Evolutionary conservation across 1,140 invertebrate species (phyloP), one percentile per base, ranked within the genome.

Genomic region (Acromyrmex echinatior): DNA sequence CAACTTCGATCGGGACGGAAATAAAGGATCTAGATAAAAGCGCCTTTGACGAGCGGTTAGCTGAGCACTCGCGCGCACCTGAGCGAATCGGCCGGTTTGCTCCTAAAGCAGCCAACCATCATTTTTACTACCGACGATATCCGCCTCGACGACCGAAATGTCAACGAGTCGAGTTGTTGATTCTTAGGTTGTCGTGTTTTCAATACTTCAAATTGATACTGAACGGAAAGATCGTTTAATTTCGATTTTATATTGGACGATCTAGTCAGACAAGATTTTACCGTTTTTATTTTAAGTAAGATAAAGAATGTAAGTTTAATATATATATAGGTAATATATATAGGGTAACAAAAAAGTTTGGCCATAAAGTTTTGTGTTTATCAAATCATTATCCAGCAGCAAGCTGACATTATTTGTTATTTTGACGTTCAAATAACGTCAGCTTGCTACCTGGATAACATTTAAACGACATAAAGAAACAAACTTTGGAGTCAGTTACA

Each of bases 1-100:
- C 80, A 88, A 71, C 80, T 68, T 74, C 86, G 88, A 90, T 91
- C 90, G 65, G 76, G 71, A 45, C 74, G 86, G 81, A 90, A 91
- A 90, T 86, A 86, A 90, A 88, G 88, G 70, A 88, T 88, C 81
- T 28, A 73, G 88, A 90, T 90, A 90, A 90, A 90, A 87, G 74
- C 78, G 51, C 79, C 86, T 63, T 49, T 78, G 79, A 90, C 62
- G 79, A 66, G 79, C 68, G 70, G 78, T 87, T 80, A 79, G 73
- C 60, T 39, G 74, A 80, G 58, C 73, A 77, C 66, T 21, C 10
- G 66, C 25, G 25, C 25, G 25, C 12, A 65, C 53, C 56, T 45
- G n/a, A 58, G 73, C 62, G 60, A 78, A n/a, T 58, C 86, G 60
- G 77, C 73, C 87, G 53, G 79, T 68, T 58, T 25, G 21, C 25